Percentiles rank a stretch among this genome's conserved stretches.
Evolutionary conservation across 2,888 invertebrate species (phyloP).

Genomic region (Ormyrus pomaceus): DNA sequence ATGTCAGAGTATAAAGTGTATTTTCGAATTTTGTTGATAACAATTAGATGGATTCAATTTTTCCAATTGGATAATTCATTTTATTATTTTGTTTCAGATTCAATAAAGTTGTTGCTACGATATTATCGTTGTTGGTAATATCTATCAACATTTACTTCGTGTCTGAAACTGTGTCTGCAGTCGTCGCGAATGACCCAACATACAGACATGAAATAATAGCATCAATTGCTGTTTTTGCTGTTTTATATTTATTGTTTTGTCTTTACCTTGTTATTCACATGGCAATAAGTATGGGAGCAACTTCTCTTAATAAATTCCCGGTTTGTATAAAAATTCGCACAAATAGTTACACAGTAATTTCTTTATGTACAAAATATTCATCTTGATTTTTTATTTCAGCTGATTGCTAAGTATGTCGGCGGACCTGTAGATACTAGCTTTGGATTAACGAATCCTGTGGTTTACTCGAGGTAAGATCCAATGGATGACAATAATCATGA

Average conservation of each 20-base stretch:
- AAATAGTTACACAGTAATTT: constrained; percentile 17
- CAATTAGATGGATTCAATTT: constrained; percentile 13
- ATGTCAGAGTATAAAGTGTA: no score
- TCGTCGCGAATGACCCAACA: constrained; percentile 74
- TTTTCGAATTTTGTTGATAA: neutral
- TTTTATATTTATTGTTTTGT: constrained; percentile 84
- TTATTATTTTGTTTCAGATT: constrained; percentile 76
- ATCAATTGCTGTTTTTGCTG: constrained; percentile 78
- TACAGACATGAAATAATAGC: constrained; percentile 70
- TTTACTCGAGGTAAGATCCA: constrained; percentile 79
- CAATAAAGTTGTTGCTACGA: constrained; percentile 82
- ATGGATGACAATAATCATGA: constrained; percentile 35
- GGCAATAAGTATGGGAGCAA: constrained; percentile 82
- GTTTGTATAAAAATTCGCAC: constrained; percentile 68
- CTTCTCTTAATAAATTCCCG: constrained; percentile 76
- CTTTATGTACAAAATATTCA: neutral
- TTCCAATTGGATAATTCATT: neutral
- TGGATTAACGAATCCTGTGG: constrained; percentile 77
- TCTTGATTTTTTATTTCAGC: constrained; percentile 64
- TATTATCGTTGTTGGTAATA: constrained; percentile 84
- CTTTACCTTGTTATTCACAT: constrained; percentile 86
- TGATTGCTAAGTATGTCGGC: constrained; percentile 79
- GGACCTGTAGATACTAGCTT: constrained; percentile 77
- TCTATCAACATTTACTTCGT: constrained; percentile 89
- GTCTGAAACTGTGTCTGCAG: constrained; percentile 78